Percentiles rank a stretch among this genome's conserved stretches.
Evolutionary conservation across 2,888 invertebrate genomes (phyloP).

Genomic region (Abrostola triplasia): DNA sequence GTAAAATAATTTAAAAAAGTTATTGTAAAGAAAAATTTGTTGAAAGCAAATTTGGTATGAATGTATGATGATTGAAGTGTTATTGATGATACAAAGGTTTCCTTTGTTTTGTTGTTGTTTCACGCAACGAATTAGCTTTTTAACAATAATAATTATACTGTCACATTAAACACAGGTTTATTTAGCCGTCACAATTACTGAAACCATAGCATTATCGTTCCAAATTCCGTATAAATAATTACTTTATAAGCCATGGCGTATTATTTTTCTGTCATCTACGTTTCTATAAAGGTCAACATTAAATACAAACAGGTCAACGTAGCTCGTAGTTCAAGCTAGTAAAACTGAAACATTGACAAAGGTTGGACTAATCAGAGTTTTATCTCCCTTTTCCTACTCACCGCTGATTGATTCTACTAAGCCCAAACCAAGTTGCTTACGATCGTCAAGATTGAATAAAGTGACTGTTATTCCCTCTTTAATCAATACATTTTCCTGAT

Average conservation of each 20-base stretch:
- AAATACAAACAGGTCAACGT: conserved; percentile 4
- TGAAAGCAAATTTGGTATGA: neutral
- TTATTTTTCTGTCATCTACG: too few relatives aligned
- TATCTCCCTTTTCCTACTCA: conserved; percentile 18
- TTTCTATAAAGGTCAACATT: neutral
- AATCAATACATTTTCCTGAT: conserved; percentile 4
- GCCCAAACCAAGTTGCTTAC: conserved; percentile 23
- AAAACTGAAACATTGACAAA: conserved; percentile 13
- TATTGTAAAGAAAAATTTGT: neutral
- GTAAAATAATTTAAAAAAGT: conserved; percentile 20
- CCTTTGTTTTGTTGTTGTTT: too few relatives aligned
- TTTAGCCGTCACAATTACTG: too few relatives aligned
- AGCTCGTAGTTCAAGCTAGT: neutral
- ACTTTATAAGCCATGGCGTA: neutral
- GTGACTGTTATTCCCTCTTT: conserved; percentile 12
- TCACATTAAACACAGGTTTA: too few relatives aligned
- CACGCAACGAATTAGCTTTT: too few relatives aligned
- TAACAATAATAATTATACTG: too few relatives aligned
- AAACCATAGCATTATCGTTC: too few relatives aligned
- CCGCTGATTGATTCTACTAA: conserved; percentile 36
- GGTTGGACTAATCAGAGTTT: conserved; percentile 31
- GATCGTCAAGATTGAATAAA: conserved; percentile 27
- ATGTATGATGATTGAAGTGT: neutral
- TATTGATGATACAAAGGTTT: neutral
- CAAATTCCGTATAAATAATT: neutral